Evolutionary conservation across 2,113 vertebrate genomes (phyloP), one percentile per base, ranked within the genome.

Genomic region (Rhinopomastus cyanomelas): DNA sequence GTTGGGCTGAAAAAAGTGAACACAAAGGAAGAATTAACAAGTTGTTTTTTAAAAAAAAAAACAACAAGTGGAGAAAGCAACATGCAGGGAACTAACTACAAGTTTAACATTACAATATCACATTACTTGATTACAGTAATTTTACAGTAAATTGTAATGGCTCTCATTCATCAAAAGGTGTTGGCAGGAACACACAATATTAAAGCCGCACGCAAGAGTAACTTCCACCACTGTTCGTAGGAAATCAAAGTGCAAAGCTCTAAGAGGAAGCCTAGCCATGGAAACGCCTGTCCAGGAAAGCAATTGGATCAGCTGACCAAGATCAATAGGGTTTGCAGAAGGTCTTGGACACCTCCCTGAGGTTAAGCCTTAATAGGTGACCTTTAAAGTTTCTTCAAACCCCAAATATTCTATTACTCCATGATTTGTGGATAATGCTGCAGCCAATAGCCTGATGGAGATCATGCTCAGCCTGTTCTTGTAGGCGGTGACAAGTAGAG

Each of bases 41-140:
- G 39, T 60, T 36, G 16, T n/a, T 18, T 20, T 59, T 65, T 7
- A 8, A 14, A 5, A n/a, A 42, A 42, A 42, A 42, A 79, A 25
- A 51, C 59, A 82, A 12, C 30, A 85, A 53, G 23, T n/a, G 86
- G 68, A 81, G 82, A 92, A 89, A 91, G 79, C 75, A 89, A 85
- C 79, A 64, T 80, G 89, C 93, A 92, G 87, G 49, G 72, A 44
- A 64, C 60, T 80, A 85, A 91, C 94, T 82, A 85, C 48, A 49
- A 82, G 91, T 92, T 93, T 74, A 92, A 93, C 79, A 82, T 77
- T 82, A 90, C 85, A 93, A 59, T 77, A 85, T 78, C 76, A 27
- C 93, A 74, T 87, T 69, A 62, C 76, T 92, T 92, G 87, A 95
- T 94, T 92, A 91, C 52, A 92, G 93, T 77, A 16, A 95, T 93